Evolutionary conservation across 2,888 invertebrate species (phyloP).

Genomic region (Eretmocerus hayati): DNA sequence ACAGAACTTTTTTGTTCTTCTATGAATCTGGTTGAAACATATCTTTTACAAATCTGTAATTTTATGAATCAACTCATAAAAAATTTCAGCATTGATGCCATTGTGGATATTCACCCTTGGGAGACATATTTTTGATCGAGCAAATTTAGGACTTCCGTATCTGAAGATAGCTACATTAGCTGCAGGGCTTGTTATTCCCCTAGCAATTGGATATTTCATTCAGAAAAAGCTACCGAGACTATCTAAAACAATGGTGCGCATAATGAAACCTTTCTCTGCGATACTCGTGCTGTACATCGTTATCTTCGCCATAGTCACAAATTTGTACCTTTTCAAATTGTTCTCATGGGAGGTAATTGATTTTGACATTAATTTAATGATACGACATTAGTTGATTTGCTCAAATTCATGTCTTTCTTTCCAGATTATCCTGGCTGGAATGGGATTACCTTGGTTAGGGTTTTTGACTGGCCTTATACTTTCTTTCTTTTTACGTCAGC

Average conservation of each 20-base stretch:
- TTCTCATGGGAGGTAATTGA: conserved; percentile 73
- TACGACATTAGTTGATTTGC: no score
- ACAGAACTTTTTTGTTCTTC: no score
- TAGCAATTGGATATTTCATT: conserved; percentile 61
- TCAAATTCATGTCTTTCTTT: conserved; percentile 24
- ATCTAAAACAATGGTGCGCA: conserved; percentile 64
- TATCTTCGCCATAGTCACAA: conserved; percentile 80
- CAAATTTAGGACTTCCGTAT: conserved; percentile 72
- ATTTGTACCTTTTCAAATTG: conserved; percentile 79
- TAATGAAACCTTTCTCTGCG: conserved; percentile 78
- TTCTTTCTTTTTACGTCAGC: conserved; percentile 57
- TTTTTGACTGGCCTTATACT: conserved; percentile 63
- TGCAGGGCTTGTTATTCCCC: conserved; percentile 68
- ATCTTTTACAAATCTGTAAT: not conserved
- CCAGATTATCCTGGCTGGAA: conserved; percentile 72
- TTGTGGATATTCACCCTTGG: conserved; percentile 87
- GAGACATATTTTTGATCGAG: conserved; percentile 62
- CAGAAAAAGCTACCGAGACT: conserved; percentile 64
- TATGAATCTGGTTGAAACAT: no score
- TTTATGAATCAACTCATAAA: not conserved
- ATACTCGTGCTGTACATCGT: conserved; percentile 76
- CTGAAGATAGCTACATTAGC: conserved; percentile 67
- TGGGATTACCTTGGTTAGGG: conserved; percentile 77
- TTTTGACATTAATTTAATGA: not conserved
- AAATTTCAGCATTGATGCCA: conserved; percentile 70